A percentile compares a stretch with the other conserved stretches of the same genome.
Conservation (phyloP, 35 echinoderm and acorn worm genomes). For the Diadema setosum region DNA sequence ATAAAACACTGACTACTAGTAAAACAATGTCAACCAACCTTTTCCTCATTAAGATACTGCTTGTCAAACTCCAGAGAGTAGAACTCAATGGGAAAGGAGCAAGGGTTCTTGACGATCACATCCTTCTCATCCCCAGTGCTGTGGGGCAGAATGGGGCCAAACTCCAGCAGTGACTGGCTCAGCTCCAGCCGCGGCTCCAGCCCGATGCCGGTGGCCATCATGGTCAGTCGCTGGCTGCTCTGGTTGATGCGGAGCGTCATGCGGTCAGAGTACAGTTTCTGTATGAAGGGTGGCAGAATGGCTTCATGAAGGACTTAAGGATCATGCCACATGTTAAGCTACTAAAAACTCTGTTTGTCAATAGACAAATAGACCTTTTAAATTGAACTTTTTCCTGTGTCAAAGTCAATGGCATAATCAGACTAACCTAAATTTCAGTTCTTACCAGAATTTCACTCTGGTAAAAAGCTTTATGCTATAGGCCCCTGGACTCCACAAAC, state of each 20-base stretch:
- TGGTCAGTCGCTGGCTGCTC: slow-evolving; percentile 86
- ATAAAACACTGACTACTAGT: too few species aligned
- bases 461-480: too few species aligned
- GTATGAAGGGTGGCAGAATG: background rate
- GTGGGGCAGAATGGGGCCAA: slow-evolving; percentile 95
- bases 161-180: slow-evolving; percentile 84
- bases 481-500: too few species aligned
- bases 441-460: too few species aligned
- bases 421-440: too few species aligned
- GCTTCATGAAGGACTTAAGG: too few species aligned
- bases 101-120: slow-evolving; percentile 90
- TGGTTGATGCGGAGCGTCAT: slow-evolving; percentile 76
- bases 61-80: slow-evolving; percentile 97
- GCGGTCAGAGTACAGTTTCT: slow-evolving; percentile 93
- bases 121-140: slow-evolving; percentile 91
- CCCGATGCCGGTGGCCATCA: slow-evolving; percentile 81
- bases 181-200: slow-evolving; percentile 88
- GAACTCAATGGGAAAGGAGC: slow-evolving; percentile 89
- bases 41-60: slow-evolving; percentile 96
- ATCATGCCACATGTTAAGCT: too few species aligned
- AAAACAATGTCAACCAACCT: too few species aligned
- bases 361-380: background rate
- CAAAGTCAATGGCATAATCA: background rate
- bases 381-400: background rate
- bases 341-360: background rate